Conservation (phyloP, 2,113 vertebrate species). For the Malurus alboscapulatus region DNA sequence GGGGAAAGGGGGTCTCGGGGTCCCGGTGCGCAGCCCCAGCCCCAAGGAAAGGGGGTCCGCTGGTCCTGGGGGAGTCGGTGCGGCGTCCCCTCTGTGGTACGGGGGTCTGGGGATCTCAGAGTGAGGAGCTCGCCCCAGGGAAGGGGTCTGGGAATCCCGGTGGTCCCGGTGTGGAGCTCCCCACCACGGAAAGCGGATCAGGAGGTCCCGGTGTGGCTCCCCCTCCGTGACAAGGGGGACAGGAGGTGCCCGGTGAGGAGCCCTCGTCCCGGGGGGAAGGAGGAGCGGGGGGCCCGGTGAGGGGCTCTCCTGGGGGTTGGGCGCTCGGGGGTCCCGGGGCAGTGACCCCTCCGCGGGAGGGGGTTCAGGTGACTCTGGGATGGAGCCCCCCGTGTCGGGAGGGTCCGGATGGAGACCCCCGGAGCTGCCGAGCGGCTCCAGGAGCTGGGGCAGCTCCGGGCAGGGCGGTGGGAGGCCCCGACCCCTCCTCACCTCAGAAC, state of each 20-base stretch:
- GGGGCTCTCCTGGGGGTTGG: neutral
- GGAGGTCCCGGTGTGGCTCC: no score
- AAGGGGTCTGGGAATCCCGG: no score
- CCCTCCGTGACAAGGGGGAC: rapidly evolving
- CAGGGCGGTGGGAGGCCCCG: neutral
- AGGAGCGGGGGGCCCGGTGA: neutral
- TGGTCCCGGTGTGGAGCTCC: neutral
- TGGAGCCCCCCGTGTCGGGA: neutral
- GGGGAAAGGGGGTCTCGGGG: no score
- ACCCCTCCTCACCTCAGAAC: neutral
- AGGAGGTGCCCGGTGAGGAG: neutral
- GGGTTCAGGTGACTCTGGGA: neutral
- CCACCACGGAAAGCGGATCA: rapidly evolving
- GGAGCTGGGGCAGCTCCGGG: neutral
- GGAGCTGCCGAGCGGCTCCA: neutral
- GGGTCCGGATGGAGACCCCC: neutral
- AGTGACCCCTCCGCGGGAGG: rapidly evolving
- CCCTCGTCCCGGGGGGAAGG: no score
- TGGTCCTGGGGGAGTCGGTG: neutral
- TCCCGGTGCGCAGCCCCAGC: no score
- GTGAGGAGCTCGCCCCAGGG: no score
- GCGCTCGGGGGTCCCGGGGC: neutral
- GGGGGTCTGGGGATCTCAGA: neutral
- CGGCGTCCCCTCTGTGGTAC: no score
- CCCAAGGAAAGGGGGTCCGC: no score